Percentiles rank a stretch among this genome's conserved stretches.
Evolutionary conservation across 2,888 invertebrate genomes (phyloP).

Genomic region (Saturnia japonica): DNA sequence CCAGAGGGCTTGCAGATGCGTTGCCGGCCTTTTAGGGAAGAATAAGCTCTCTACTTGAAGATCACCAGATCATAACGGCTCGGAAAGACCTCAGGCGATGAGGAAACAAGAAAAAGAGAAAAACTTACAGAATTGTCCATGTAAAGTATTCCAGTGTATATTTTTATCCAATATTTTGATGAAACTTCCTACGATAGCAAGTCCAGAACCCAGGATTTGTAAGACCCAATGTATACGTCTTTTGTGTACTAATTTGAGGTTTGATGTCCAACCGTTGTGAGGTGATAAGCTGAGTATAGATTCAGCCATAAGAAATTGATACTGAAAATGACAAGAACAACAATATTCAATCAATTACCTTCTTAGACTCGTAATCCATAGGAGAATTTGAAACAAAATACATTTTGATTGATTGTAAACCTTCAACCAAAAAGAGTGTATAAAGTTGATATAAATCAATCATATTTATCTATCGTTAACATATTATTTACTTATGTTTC

Average conservation of each 20-base stretch:
- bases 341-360: background rate
- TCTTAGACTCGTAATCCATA: background rate
- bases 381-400: background rate
- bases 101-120: no score
- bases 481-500: background rate
- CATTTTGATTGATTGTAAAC: background rate
- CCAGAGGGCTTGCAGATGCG: no score
- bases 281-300: constrained; percentile 60
- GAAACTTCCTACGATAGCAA: constrained; percentile 61
- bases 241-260: constrained; percentile 57
- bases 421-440: background rate
- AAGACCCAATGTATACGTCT: constrained; percentile 61
- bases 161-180: constrained; percentile 52
- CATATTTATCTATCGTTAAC: background rate
- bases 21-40: no score
- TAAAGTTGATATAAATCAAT: background rate
- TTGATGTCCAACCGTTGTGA: constrained; percentile 60
- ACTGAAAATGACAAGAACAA: constrained; percentile 52
- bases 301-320: constrained; percentile 67
- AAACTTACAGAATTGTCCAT: constrained; percentile 56
- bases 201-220: constrained; percentile 57
- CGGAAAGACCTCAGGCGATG: no score
- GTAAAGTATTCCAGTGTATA: constrained; percentile 53
- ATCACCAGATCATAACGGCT: no score
- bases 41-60: no score